Percentiles rank a stretch among this genome's conserved stretches.
phyloP scores from a whole-genome alignment of 2,888 invertebrate genomes.

The Harpalus rubripes region DNA sequence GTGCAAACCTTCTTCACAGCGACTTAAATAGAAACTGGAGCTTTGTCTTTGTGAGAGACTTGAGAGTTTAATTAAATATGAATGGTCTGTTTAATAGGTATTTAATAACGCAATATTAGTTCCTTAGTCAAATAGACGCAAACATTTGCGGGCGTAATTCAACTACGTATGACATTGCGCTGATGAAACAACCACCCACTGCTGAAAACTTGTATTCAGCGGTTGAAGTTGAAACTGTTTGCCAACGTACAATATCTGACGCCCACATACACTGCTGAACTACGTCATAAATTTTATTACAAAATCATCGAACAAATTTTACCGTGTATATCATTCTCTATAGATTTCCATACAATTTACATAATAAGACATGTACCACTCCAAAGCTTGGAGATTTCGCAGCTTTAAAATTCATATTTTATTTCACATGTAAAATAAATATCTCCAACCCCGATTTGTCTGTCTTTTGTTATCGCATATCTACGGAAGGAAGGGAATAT shows the following conservation, averaged over 20 bases:
- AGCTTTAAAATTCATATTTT: constrained; percentile 52
- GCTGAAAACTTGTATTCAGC: constrained; percentile 11
- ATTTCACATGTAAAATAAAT: constrained; percentile 39
- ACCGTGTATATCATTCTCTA: constrained; percentile 40
- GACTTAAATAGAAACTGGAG: not conserved
- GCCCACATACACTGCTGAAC: constrained; percentile 36
- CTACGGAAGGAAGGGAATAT: constrained; percentile 14
- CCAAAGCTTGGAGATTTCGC: not conserved
- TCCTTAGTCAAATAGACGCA: constrained; percentile 41
- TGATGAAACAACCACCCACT: constrained; percentile 19
- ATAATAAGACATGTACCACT: constrained; percentile 49
- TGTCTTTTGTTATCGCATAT: constrained; percentile 25
- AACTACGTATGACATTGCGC: constrained; percentile 35
- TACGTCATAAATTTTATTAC: constrained; percentile 52
- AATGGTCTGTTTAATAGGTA: constrained; percentile 42
- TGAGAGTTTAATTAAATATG: constrained; percentile 43
- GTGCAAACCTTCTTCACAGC: not conserved
- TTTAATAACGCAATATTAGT: constrained; percentile 63
- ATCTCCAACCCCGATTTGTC: constrained; percentile 34
- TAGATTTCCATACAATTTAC: constrained; percentile 52
- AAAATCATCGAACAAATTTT: constrained; percentile 52
- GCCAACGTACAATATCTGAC: constrained; percentile 39
- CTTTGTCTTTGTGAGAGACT: constrained; percentile 14
- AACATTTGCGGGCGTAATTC: not conserved
- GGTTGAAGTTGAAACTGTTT: constrained; percentile 15